Evolutionary conservation across 2,888 invertebrate species (phyloP).

Genomic region (Lasioglossum lativentre): DNA sequence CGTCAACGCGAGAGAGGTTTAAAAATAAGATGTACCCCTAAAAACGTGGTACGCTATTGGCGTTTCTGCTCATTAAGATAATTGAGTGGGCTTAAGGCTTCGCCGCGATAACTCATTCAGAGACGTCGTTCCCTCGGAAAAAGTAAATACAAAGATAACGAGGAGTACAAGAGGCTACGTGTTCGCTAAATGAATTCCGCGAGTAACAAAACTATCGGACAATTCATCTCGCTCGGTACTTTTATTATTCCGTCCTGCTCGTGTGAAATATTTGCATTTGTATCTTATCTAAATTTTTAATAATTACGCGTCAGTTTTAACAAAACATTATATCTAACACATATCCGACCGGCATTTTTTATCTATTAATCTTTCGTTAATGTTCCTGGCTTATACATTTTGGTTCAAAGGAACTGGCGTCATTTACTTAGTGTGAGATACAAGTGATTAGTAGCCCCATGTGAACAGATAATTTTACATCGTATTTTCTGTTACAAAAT

Average conservation of each 20-base stretch:
- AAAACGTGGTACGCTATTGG: conserved; percentile 67
- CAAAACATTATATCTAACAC: no score
- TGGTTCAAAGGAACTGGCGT: no score
- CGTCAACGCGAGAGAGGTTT: conserved; percentile 76
- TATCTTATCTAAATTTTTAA: neutral
- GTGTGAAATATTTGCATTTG: neutral
- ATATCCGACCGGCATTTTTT: neutral
- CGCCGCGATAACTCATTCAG: conserved; percentile 77
- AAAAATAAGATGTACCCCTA: conserved; percentile 76
- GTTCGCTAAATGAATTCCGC: conserved; percentile 57
- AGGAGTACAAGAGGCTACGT: conserved; percentile 49
- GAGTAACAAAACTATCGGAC: conserved; percentile 38
- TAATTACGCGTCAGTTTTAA: neutral
- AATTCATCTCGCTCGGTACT: conserved; percentile 32
- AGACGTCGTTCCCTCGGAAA: conserved; percentile 64
- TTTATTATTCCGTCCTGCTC: neutral
- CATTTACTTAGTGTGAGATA: no score
- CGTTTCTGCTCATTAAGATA: conserved; percentile 79
- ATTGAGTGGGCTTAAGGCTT: conserved; percentile 72
- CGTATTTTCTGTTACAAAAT: neutral
- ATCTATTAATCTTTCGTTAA: no score
- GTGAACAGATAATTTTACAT: neutral
- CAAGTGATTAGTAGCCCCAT: no score
- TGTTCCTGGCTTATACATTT: no score
- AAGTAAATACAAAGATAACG: conserved; percentile 71